Conservation (phyloP, 2,113 vertebrate genomes). For the Ceyx margarethae region DNA sequence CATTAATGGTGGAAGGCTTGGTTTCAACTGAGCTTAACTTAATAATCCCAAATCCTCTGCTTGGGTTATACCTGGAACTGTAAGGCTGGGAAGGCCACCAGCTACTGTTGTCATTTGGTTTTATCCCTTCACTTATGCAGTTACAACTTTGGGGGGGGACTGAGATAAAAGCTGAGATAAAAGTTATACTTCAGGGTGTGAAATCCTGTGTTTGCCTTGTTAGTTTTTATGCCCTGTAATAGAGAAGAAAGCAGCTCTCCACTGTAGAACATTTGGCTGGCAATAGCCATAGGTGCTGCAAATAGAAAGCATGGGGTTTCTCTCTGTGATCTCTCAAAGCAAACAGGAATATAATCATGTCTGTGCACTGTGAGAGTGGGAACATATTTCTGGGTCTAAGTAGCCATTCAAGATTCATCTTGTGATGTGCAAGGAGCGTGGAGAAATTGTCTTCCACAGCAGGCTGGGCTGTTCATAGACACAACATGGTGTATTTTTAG, state of each 20-base stretch:
- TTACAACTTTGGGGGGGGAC: background rate
- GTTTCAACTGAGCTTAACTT: background rate
- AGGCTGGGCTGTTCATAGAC: background rate
- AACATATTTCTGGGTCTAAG: background rate
- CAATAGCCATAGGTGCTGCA: slow-evolving; percentile 27
- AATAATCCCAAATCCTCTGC: background rate
- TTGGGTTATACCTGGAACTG: background rate
- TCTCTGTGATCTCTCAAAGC: background rate
- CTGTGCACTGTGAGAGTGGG: background rate
- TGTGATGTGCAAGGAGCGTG: background rate
- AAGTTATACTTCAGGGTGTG: background rate
- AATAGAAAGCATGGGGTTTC: background rate
- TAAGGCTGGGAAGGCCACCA: background rate
- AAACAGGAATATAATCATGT: background rate
- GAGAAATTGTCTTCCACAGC: background rate
- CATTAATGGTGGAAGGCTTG: background rate
- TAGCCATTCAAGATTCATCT: background rate
- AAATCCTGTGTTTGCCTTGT: background rate
- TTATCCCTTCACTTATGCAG: background rate
- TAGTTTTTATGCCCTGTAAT: slow-evolving; percentile 4
- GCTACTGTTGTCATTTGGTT: background rate
- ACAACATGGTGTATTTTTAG: background rate
- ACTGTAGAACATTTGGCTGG: background rate
- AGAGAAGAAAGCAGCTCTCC: background rate
- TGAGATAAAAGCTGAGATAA: background rate